A percentile compares a stretch with the other conserved stretches of the same genome.
phyloP scores from a whole-genome alignment of 2,888 invertebrate genomes.

The Phyto melanocephala region DNA sequence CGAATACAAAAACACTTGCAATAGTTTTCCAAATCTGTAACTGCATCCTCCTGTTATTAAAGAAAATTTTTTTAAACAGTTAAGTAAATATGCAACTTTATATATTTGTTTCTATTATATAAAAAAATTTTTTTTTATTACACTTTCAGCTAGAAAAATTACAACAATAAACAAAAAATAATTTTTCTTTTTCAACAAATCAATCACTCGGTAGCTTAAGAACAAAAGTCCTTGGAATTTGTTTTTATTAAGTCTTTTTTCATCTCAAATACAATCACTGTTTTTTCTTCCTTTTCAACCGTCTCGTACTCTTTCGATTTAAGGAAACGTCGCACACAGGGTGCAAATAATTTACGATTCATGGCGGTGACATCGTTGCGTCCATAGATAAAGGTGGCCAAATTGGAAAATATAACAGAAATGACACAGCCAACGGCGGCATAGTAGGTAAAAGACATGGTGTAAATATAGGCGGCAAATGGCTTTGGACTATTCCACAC shows the following conservation, averaged over 20 bases:
- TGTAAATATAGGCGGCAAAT: slow-evolving; percentile 75
- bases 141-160: too few species aligned
- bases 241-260: slow-evolving; percentile 47
- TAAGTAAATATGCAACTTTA: too few species aligned
- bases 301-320: slow-evolving; percentile 71
- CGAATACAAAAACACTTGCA: too few species aligned
- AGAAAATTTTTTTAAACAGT: too few species aligned
- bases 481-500: slow-evolving; percentile 63
- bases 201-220: too few species aligned
- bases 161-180: background rate
- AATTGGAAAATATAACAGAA: slow-evolving; percentile 81
- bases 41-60: too few species aligned
- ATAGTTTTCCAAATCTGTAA: too few species aligned
- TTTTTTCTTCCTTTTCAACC: slow-evolving; percentile 69
- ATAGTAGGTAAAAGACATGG: slow-evolving; percentile 86
- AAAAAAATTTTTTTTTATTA: too few species aligned
- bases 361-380: slow-evolving; percentile 80
- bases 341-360: slow-evolving; percentile 83
- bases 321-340: slow-evolving; percentile 81
- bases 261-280: slow-evolving; percentile 66
- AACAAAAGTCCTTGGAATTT: slow-evolving; percentile 13
- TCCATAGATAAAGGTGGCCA: slow-evolving; percentile 81
- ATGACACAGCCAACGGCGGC: slow-evolving; percentile 82
- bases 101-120: too few species aligned
- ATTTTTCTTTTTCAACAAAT: background rate